Conservation (phyloP, 2,797 vertebrate species). For the Tachyglossus aculeatus region DNA sequence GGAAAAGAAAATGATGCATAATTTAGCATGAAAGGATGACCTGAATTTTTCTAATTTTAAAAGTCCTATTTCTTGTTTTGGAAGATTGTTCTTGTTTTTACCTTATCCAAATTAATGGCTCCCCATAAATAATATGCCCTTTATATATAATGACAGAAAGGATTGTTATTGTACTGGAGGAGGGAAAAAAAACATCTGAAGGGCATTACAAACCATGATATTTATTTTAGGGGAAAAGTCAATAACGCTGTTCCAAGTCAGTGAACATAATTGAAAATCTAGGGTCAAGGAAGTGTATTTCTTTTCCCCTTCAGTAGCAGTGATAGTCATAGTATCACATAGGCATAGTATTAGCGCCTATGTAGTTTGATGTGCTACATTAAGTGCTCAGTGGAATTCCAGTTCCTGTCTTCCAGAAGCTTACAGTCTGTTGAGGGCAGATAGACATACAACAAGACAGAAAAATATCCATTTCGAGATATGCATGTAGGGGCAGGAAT, state of each 20-base stretch:
- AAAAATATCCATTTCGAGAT: too few species aligned
- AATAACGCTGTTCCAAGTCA: background rate
- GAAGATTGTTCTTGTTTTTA: slow-evolving; percentile 10
- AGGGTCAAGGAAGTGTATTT: background rate
- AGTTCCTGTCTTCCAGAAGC: too few species aligned
- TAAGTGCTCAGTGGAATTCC: too few species aligned
- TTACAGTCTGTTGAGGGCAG: too few species aligned
- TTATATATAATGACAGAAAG: background rate
- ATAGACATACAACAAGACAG: too few species aligned
- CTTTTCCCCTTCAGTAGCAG: too few species aligned
- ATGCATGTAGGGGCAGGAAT: too few species aligned
- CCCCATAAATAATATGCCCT: background rate
- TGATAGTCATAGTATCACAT: too few species aligned
- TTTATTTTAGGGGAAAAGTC: background rate
- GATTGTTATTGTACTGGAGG: background rate
- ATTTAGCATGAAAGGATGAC: background rate
- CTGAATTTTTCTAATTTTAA: background rate
- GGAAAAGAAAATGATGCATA: background rate
- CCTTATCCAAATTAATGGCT: slow-evolving; percentile 19
- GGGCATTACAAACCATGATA: background rate
- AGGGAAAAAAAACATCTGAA: background rate
- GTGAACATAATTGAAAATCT: background rate
- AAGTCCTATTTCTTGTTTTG: background rate
- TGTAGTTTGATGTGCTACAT: too few species aligned
- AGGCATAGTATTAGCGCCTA: too few species aligned